phyloP scores from a whole-genome alignment of 2,113 vertebrate species.

The Mus spicilegus region DNA sequence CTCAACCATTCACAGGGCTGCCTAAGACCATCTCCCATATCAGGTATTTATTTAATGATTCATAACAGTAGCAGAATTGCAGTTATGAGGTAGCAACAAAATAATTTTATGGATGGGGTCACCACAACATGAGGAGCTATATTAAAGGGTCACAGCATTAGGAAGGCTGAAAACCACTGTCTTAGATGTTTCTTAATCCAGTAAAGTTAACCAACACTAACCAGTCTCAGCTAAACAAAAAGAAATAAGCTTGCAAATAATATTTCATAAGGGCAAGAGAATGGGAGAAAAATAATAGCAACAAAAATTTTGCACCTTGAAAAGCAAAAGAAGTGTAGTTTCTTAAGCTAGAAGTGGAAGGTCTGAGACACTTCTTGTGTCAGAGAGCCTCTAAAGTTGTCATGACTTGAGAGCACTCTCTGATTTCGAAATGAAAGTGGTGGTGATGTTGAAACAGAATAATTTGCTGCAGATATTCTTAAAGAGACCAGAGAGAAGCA shows the following conservation, averaged over 20 bases:
- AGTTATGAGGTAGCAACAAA: background rate
- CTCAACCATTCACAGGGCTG: background rate
- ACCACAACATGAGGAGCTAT: background rate
- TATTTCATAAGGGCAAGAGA: background rate
- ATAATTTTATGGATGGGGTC: background rate
- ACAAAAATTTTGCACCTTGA: slow-evolving; percentile 30
- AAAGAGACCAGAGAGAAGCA: background rate
- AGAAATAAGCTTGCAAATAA: background rate
- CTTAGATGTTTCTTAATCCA: background rate
- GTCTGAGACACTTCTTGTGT: background rate
- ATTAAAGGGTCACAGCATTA: background rate
- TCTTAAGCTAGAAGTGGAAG: background rate
- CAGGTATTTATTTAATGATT: background rate
- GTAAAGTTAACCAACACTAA: background rate
- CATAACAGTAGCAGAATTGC: background rate
- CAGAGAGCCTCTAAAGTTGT: background rate
- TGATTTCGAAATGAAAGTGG: slow-evolving; percentile 14
- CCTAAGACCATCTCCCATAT: background rate
- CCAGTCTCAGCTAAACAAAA: background rate
- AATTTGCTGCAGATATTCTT: background rate
- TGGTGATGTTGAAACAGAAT: background rate
- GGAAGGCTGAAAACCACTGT: background rate
- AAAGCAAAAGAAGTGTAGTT: background rate
- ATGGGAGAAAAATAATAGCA: background rate
- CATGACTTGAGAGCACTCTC: background rate